Evolutionary conservation across 2,113 vertebrate genomes (phyloP).

Genomic region (Prietella phreatophila): DNA sequence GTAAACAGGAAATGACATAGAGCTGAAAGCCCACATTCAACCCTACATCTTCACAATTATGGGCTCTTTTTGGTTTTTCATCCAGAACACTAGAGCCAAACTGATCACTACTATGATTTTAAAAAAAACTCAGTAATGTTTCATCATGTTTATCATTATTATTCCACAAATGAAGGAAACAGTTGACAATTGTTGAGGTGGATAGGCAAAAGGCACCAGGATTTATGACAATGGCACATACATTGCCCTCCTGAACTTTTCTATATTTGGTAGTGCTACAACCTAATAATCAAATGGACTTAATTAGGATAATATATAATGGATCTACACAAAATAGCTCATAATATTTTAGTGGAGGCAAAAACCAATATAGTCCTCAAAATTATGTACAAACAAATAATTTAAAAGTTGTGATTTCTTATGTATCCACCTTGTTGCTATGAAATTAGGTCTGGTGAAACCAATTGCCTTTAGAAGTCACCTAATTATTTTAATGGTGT

Average conservation of each 20-base stretch:
- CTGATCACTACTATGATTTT: not conserved
- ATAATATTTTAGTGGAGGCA: not conserved
- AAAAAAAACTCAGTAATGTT: not conserved
- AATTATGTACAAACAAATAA: not conserved
- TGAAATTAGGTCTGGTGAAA: not conserved
- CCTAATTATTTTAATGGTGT: not conserved
- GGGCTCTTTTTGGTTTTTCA: constrained; percentile 54
- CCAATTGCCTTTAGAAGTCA: not conserved
- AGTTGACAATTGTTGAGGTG: constrained; percentile 7
- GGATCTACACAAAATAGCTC: not conserved
- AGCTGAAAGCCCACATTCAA: constrained; percentile 57
- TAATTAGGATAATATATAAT: not conserved
- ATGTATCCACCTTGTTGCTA: not conserved
- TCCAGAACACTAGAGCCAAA: constrained; percentile 22
- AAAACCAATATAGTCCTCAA: not conserved
- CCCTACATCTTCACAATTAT: constrained; percentile 60
- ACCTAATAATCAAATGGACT: not conserved
- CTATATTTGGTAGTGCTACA: not conserved
- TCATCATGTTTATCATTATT: constrained; percentile 1
- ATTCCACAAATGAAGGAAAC: not conserved
- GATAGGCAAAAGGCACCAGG: constrained; percentile 20
- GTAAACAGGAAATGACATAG: constrained; percentile 79
- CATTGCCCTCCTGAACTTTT: not conserved
- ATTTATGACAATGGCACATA: not conserved
- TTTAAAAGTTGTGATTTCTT: not conserved